These are phyloP conservation scores for Eulemur coronatus DNA, from an alignment of 2,797 vertebrate genomes.

Conservation along the genomic window DNA sequence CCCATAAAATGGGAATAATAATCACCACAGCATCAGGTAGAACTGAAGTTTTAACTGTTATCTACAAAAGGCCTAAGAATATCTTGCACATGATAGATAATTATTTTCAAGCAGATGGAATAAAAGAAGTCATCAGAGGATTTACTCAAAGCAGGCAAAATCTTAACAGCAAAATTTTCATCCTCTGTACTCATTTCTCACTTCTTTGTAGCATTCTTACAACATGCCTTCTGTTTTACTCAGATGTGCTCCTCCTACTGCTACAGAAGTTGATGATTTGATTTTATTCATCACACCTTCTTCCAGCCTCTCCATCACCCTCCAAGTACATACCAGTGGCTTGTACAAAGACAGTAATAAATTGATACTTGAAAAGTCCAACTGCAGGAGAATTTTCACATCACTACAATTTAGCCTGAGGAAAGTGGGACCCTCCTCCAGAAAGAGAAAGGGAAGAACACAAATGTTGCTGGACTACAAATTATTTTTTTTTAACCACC, in stretches of 20 bases:
- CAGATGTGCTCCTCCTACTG: neutral
- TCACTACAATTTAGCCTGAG: neutral
- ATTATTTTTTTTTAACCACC: slow-evolving; percentile 23
- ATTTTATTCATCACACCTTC: neutral
- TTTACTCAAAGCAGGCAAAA: neutral
- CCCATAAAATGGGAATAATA: slow-evolving; percentile 7
- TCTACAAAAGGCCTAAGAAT: neutral
- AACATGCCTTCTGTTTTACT: neutral
- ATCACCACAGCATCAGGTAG: neutral
- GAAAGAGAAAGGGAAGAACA: neutral
- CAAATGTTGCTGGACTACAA: neutral
- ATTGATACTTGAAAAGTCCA: neutral
- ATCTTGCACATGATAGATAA: neutral
- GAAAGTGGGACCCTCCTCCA: neutral
- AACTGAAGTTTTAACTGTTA: neutral
- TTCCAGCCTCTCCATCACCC: neutral
- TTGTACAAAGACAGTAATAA: neutral
- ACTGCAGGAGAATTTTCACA: neutral
- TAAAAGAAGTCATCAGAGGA: neutral
- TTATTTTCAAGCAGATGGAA: slow-evolving; percentile 9
- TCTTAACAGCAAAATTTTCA: neutral
- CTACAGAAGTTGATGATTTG: neutral
- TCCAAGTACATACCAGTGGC: neutral
- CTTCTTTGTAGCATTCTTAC: neutral
- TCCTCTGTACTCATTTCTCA: neutral